Evolutionary conservation across 2,113 vertebrate species (phyloP), one percentile per base, ranked within the genome.

Genomic region (Meriones unguiculatus): DNA sequence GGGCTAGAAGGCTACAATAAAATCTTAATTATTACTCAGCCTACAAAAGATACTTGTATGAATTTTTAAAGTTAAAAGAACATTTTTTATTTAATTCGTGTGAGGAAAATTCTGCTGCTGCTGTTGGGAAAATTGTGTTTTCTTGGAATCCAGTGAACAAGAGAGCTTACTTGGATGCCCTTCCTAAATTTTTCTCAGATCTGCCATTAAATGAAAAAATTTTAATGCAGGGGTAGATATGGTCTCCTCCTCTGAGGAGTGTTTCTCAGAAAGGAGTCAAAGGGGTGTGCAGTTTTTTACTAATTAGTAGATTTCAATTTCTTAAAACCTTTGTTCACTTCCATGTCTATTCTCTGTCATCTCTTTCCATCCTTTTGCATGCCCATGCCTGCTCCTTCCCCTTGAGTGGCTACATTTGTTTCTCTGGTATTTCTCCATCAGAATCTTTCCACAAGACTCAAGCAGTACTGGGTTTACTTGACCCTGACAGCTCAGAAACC

Each of bases 71-170:
- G n/a, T 62, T 46, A 41, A 35, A n/a, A 18, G 57, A 32, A 20
- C 54, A 35, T 5, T 81, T 57, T 57, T 52, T 32, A 64, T 62
- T 65, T 8, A 41, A 41, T 30, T 85, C 28, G 62, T 38, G 57
- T 62, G 57, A 62, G n/a, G 35, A 62, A 38, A 82, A 82, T 14
- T 62, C 20, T 62, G 24, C 87, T 50, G 15, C 32, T 82, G 1
- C 14, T 91, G 14, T 67, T 65, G 2, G 28, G 5, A 76, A 93
- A 97, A 88, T 72, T 17, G n/a, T 38, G 41, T 77, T 30, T 52
- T 73, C 57, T 94, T 87, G 89, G 78, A 93, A 24, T 72, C 30
- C 80, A 64, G 59, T 54, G 50, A 13, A 32, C 92, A 64, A 84
- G 54, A 7, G 52, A 38, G 6, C 15, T 70, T 90, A 30, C 32